Percentiles rank a stretch among this genome's conserved stretches.
phyloP scores from a whole-genome alignment of 2,888 invertebrate species.

The Acleris cristana region DNA sequence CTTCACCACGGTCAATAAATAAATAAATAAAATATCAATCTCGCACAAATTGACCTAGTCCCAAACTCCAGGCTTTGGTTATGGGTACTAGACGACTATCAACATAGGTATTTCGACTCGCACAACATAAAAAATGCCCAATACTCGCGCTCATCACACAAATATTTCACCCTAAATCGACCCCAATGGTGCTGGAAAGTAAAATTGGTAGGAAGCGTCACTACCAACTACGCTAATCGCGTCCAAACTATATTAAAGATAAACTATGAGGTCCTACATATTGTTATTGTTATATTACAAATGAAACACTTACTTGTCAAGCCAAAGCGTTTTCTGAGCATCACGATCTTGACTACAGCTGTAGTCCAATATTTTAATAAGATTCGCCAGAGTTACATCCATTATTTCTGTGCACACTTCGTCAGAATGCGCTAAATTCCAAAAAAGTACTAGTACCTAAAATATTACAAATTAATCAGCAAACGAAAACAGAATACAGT shows the following conservation, averaged over 20 bases:
- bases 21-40: background rate
- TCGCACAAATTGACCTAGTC: background rate
- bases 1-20: background rate
- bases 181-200: background rate
- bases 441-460: conserved; percentile 94
- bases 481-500: background rate
- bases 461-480: conserved; percentile 32
- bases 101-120: no score
- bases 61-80: background rate
- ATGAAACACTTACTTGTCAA: conserved; percentile 87
- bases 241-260: no score
- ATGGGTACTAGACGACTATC: no score
- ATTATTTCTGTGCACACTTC: conserved; percentile 98
- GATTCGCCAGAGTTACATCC: conserved; percentile 97
- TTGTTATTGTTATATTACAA: no score
- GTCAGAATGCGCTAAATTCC: conserved; percentile 98
- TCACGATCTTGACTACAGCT: conserved; percentile 98
- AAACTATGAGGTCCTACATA: no score
- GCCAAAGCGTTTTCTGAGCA: conserved; percentile 97
- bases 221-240: no score
- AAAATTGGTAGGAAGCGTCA: background rate
- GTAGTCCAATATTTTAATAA: conserved; percentile 98
- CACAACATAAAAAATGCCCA: no score
- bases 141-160: background rate
- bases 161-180: background rate